Base-by-base conservation (phyloP, 2,888 invertebrate genomes). In the Hypselothyrea guttata region DNA sequence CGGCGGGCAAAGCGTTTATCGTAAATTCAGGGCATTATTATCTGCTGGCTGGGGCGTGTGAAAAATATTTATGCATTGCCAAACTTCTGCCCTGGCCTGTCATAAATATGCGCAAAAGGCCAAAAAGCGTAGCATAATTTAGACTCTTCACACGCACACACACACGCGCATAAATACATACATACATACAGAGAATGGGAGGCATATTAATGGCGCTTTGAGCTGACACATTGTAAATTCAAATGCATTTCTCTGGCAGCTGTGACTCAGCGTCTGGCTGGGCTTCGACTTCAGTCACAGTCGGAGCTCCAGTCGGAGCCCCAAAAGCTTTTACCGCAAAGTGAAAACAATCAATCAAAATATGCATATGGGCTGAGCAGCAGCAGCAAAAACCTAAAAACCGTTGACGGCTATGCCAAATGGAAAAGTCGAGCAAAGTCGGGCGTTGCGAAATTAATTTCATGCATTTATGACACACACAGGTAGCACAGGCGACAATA, bases 341-440 rank as follows among this genome's bases (percentile, higher is more conserved):
- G 79, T 68, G 83, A 82, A 85, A 82, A 68, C 78, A 84, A 78
- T 78, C 78, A 82, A 78, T 78, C 78, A 78, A 77, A 64, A 84
- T 70, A 52, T 63, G 57, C 59, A 59, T 56, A 56, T 54, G 62
- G 37, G 15, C 30, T 13, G 34, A 27, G 34, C n/a, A n/a, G 11
- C 27, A 41, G 15, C 8, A 35, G 34, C 45, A 16, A 53, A 40
- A 33, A 42, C 28, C 35, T 33, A 61, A 62, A 56, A 46, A 33
- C 18, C 40, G 56, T 27, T 35, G 52, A 65, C 42, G 54, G 51
- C 3, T 22, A 22, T 22, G 22, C 22, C 22, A 68, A 46, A 58
- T 46, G 52, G 28, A 38, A 44, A 56, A 53, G 27, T 22, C n/a
- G 22, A 40, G 31, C 33, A 42, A 52, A 42, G 13, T 30, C 41